Evolutionary conservation across 2,888 invertebrate species (phyloP).

Genomic region (Lasiommata megera): DNA sequence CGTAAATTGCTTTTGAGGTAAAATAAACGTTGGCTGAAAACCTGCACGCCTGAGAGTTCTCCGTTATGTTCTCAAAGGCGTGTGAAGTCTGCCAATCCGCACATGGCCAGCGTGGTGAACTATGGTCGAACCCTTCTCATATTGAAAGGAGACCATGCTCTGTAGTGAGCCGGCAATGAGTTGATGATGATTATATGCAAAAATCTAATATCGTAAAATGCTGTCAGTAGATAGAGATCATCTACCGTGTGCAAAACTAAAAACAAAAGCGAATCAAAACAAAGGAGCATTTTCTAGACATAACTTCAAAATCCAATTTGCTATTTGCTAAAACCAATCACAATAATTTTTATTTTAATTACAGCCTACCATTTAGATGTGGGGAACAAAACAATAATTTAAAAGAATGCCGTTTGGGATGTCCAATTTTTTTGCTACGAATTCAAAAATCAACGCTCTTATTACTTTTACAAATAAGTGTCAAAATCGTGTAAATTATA

Average conservation of each 20-base stretch:
- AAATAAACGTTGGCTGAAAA: too few relatives aligned
- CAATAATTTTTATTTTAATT: conserved; percentile 77
- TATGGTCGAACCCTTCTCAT: too few relatives aligned
- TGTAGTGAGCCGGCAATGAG: too few relatives aligned
- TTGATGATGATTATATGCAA: too few relatives aligned
- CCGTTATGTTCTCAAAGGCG: too few relatives aligned
- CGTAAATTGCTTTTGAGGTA: too few relatives aligned
- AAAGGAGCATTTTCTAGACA: not conserved
- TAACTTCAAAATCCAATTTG: conserved; percentile 59
- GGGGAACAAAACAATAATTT: conserved; percentile 39
- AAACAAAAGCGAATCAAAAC: not conserved
- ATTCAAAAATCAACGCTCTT: conserved; percentile 3
- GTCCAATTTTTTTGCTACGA: conserved; percentile 2
- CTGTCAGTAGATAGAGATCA: too few relatives aligned
- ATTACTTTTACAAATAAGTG: not conserved
- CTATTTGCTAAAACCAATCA: conserved; percentile 78
- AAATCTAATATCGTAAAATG: too few relatives aligned
- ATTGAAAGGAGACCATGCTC: too few relatives aligned
- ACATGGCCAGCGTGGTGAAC: too few relatives aligned
- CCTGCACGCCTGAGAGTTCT: too few relatives aligned
- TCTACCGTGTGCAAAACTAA: not conserved
- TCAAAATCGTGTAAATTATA: conserved; percentile 11
- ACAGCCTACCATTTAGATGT: conserved; percentile 47
- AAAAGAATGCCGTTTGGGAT: conserved; percentile 32
- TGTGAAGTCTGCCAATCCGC: too few relatives aligned